Percentiles rank a stretch among this genome's conserved stretches.
These are phyloP conservation scores for Napeogenes sylphis DNA, from an alignment of 2,888 invertebrate species.

Conservation along the genomic window DNA sequence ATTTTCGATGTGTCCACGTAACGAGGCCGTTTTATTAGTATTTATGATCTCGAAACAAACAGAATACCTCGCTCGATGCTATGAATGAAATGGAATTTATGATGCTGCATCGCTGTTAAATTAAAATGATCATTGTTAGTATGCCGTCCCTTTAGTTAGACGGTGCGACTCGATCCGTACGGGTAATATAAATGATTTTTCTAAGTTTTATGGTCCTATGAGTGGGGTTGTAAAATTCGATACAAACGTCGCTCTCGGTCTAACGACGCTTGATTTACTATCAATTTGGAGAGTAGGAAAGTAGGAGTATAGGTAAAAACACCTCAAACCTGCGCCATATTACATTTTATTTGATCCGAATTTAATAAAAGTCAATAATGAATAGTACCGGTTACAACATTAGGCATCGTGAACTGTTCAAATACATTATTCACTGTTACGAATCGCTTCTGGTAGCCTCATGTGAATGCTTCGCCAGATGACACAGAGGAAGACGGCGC, in stretches of 20 bases:
- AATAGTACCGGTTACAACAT: conserved; percentile 42
- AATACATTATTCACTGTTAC: conserved; percentile 73
- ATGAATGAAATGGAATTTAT: conserved; percentile 46
- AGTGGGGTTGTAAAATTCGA: conserved; percentile 66
- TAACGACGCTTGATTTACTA: conserved; percentile 72
- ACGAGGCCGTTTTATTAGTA: conserved; percentile 75
- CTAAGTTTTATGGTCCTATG: conserved; percentile 70
- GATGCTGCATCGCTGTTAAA: conserved; percentile 47
- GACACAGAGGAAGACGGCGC: conserved; percentile 51
- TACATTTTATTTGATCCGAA: conserved; percentile 11
- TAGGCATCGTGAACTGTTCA: conserved; percentile 58
- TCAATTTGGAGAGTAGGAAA: conserved; percentile 59
- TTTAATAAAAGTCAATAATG: conserved; percentile 32
- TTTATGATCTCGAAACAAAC: conserved; percentile 72
- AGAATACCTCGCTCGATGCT: not conserved
- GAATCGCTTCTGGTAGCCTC: conserved; percentile 70
- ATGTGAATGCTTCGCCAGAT: conserved; percentile 68
- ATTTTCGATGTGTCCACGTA: conserved; percentile 75
- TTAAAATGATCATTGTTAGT: conserved; percentile 42
- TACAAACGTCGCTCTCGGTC: conserved; percentile 58
- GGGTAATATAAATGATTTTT: conserved; percentile 64
- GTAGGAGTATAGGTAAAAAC: conserved; percentile 65
- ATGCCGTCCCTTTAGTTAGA: conserved; percentile 26
- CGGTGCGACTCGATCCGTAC: conserved; percentile 47
- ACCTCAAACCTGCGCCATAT: conserved; percentile 41